A percentile compares a stretch with the other conserved stretches of the same genome.
These are phyloP conservation scores for Danio kyathit DNA, from an alignment of 2,797 vertebrate species.

Conservation along the genomic window DNA sequence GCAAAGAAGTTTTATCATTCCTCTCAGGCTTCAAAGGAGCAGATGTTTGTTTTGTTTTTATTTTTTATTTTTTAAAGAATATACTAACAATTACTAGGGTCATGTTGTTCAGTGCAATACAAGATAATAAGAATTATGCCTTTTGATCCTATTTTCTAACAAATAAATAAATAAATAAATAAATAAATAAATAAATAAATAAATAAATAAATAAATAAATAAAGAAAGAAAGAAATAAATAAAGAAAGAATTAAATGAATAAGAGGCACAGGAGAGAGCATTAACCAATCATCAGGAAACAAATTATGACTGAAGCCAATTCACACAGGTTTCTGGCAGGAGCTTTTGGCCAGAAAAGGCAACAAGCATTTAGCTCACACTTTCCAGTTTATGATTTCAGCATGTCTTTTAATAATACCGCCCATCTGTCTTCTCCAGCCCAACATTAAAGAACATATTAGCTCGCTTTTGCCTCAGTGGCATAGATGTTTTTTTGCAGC, in stretches of 20 bases:
- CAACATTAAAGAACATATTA: constrained; percentile 20
- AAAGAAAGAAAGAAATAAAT: too few relatives aligned
- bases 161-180: neutral
- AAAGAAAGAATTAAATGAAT: too few relatives aligned
- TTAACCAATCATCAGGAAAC: neutral
- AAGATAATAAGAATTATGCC: constrained; percentile 13
- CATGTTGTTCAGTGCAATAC: constrained; percentile 19
- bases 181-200: neutral
- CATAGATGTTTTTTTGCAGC: constrained; percentile 1
- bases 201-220: neutral
- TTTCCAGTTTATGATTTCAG: constrained; percentile 26
- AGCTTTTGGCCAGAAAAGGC: neutral
- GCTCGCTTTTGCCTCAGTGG: neutral
- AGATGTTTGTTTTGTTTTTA: neutral
- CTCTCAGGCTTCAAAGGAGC: constrained; percentile 13
- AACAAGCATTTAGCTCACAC: neutral
- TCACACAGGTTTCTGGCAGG: neutral
- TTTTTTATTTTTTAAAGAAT: neutral
- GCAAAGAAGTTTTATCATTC: constrained; percentile 39
- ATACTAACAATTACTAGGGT: constrained; percentile 34
- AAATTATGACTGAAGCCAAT: constrained; percentile 9
- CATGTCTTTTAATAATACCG: neutral
- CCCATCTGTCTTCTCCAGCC: constrained; percentile 7
- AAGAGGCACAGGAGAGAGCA: neutral
- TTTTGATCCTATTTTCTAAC: neutral